Base-by-base conservation (phyloP, 2,888 invertebrate genomes). In the Plusia festucae region DNA sequence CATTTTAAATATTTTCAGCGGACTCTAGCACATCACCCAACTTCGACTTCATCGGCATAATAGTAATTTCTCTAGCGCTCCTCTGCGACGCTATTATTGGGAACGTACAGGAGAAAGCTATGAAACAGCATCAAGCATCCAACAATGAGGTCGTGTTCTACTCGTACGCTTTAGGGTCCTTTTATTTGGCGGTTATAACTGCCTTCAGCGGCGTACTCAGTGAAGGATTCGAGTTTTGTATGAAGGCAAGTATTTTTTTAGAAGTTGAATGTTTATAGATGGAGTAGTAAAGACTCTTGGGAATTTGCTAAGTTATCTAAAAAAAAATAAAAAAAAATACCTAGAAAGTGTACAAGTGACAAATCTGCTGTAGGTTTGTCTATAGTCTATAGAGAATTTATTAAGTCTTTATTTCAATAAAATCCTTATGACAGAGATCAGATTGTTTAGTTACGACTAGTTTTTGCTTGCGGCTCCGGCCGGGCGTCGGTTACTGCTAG, bases 1-100 rank as follows among this genome's bases (percentile, higher is more conserved):
- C 30, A 9, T 9, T 9, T 9, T 30, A 30, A 30, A 9, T 9
- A 30, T 65, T 96, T 95, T 68, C 90, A 96, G 97, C 97, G 58
- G 97, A 97, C 84, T 97, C 97, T 3, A 95, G 97, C 85, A 95
- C 97, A 8, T 97, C 97, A 7, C 97, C 97, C n/a, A 97, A 97
- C 83, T 97, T 97, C 78, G 96, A 97, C 83, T 87, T 95, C 0
- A 85, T 96, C 20, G 98, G 98, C 0, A 96, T 98, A 0, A 85
- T 96, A 0, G 97, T 98, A 93, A 98, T 98, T 79, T 97, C 97
- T 0, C 94, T 97, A 81, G 99, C 99, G 0, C 91, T 99, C 58
- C 92, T 99, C 3, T 99, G 99, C 84, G 99, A 99, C 92, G 99
- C 99, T 0, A 96, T 98, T 11, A 99, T 99, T 75, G 99, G 99